Base-by-base conservation (phyloP, 2,888 invertebrate species). In the Altica lythri region DNA sequence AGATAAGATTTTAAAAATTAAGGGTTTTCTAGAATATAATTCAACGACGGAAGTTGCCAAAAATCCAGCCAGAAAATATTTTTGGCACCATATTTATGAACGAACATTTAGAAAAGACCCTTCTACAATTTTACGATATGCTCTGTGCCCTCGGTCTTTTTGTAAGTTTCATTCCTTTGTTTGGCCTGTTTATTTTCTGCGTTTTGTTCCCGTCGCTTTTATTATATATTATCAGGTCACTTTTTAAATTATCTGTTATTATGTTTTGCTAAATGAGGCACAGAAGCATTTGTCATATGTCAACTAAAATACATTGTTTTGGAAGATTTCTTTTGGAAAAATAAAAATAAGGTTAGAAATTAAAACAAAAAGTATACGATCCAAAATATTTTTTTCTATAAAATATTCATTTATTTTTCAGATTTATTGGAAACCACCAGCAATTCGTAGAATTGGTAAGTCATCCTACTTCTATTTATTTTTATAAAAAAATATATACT, bases 41-140 rank as follows among this genome's bases (percentile, higher is more conserved):
- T 43, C 25, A 27, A 29, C 48, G 14, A 22, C 37, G 48, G 47
- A 53, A 44, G 35, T 29, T 19, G 50, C 43, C 44, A 27, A 42
- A 53, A 53, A 42, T 25, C 14, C 32, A 38, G 22, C 37, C 37
- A 45, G 45, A 55, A 49, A 55, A 45, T 55, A 50, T 50, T 55
- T 54, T 55, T 27, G 34, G 49, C 45, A 45, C 44, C 40, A 40
- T 40, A 22, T 45, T 30, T 45, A 30, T 34, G 32, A 40, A 44
- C 34, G 38, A 30, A 32, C 38, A 45, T 45, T 55, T 40, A 55
- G 32, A 25, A 52, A 49, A 18, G 45, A 49, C 44, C 54, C 47
- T 55, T 44, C 37, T 38, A 44, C 44, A 48, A 49, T 53, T 53
- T 32, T 30, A 27, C 53, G 53, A 53, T 53, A 53, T 48, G 53